Conservation (phyloP, 1,140 invertebrate genomes). For the Bathynomus jamesi region DNA sequence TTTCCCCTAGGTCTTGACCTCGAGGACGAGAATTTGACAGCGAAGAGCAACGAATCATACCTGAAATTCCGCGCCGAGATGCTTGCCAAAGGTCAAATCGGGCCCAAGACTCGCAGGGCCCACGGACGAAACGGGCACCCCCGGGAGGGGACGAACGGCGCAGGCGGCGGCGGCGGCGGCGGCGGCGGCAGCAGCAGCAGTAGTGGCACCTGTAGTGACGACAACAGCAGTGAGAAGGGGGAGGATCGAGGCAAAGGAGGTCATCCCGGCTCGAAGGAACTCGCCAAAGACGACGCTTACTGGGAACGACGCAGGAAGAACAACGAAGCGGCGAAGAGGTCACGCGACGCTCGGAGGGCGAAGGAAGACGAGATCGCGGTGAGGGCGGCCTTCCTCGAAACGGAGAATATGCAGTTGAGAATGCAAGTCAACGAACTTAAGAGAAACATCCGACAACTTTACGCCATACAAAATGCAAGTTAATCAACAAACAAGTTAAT, state of each 20-base stretch:
- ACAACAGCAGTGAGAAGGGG: not conserved
- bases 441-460: too few species aligned
- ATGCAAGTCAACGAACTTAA: not conserved
- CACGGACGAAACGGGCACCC: not conserved
- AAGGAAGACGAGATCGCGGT: constrained; percentile 97
- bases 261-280: not conserved
- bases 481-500: too few species aligned
- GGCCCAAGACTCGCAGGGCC: not conserved
- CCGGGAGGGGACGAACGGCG: not conserved
- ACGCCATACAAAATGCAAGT: too few species aligned
- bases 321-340: constrained; percentile 94
- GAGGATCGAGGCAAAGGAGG: not conserved
- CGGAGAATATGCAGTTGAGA: constrained; percentile 50
- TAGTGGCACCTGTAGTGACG: not conserved
- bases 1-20: not conserved
- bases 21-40: too few species aligned
- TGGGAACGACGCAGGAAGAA: constrained; percentile 94
- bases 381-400: constrained; percentile 87
- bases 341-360: constrained; percentile 85
- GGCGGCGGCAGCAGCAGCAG: not conserved
- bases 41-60: not conserved
- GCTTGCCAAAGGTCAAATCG: not conserved
- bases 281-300: constrained; percentile 86
- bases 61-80: not conserved
- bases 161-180: not conserved